phyloP scores from a whole-genome alignment of 1,140 invertebrate genomes.

The Zaprionus lachaisei region DNA sequence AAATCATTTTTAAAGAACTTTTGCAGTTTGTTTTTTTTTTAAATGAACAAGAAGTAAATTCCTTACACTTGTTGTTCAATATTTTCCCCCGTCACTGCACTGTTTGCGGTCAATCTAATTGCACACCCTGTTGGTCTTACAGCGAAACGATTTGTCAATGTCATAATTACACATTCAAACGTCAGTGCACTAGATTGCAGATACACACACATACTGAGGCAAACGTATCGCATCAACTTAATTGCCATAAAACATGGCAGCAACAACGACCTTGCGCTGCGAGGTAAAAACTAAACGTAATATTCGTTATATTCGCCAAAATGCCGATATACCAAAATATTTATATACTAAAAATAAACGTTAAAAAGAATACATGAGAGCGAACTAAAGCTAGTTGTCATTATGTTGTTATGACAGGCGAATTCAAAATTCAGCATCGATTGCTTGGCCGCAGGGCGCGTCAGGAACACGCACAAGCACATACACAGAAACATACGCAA shows the following conservation, averaged over 20 bases:
- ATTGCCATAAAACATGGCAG: constrained; percentile 58
- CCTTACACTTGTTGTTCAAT: neutral
- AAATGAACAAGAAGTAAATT: neutral
- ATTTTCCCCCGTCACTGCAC: neutral
- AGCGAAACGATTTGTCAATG: constrained; percentile 38
- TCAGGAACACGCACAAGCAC: constrained; percentile 10
- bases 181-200: constrained; percentile 15
- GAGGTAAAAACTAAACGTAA: constrained; percentile 33
- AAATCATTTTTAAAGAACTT: neutral
- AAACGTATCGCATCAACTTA: constrained; percentile 60
- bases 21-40: neutral
- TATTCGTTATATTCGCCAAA: constrained; percentile 29
- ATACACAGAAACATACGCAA: neutral
- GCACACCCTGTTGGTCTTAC: constrained; percentile 1
- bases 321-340: constrained; percentile 20
- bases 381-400: constrained; percentile 54
- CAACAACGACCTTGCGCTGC: constrained; percentile 59
- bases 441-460: constrained; percentile 35
- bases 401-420: constrained; percentile 76
- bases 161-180: constrained; percentile 38
- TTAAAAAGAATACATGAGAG: constrained; percentile 20
- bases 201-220: neutral
- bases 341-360: constrained; percentile 30
- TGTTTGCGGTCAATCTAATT: constrained; percentile 11
- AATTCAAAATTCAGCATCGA: constrained; percentile 71